Evolutionary conservation across 2,113 vertebrate genomes (phyloP), one percentile per base, ranked within the genome.

Genomic region (Ophthalmolycus amberensis): DNA sequence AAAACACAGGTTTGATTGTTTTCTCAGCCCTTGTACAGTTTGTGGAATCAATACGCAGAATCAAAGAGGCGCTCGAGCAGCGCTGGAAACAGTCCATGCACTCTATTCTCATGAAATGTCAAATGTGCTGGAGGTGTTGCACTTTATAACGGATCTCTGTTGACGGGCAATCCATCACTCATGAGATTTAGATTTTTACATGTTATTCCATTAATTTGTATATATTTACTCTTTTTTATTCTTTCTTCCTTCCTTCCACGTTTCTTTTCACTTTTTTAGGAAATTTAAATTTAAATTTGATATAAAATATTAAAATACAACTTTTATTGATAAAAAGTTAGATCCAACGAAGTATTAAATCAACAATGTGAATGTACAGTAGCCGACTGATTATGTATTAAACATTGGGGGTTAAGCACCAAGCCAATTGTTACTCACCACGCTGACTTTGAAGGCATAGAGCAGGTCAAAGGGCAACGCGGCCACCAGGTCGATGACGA

Each of bases 401-500:
- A 77, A 29, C 25, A 16, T 20, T 1, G 4, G 6, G 44, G 44
- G 64, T 56, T 75, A 46, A 77, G 54, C 9, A 50, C 25, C 6
- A 15, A 54, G 44, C n/a, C 12, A 32, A 14, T 6, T 25, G 22
- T 8, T 85, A 97, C 98, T 97, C 93, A 99, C 98, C 97, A 99
- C 98, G 79, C 96, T 99, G 95, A 99, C 97, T 69, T 98, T 99
- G 94, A 98, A 98, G 85, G 98, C 97, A 38, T 99, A 99, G 71
- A 99, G 97, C 71, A 99, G 97, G 88, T 99, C 98, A 93, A 99
- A 99, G 54, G 98, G 98, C 89, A 99, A 94, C 1, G 98, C 98
- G 27, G 98, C 98, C 68, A 99, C 97, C 90, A 99, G 95, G 90
- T 99, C 98, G 72, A 99, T 98, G 95, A 99, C 96, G 91, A 99